A percentile compares a stretch with the other conserved stretches of the same genome.
Evolutionary conservation across 2,888 invertebrate genomes (phyloP).

Genomic region (Catocala sponsa): DNA sequence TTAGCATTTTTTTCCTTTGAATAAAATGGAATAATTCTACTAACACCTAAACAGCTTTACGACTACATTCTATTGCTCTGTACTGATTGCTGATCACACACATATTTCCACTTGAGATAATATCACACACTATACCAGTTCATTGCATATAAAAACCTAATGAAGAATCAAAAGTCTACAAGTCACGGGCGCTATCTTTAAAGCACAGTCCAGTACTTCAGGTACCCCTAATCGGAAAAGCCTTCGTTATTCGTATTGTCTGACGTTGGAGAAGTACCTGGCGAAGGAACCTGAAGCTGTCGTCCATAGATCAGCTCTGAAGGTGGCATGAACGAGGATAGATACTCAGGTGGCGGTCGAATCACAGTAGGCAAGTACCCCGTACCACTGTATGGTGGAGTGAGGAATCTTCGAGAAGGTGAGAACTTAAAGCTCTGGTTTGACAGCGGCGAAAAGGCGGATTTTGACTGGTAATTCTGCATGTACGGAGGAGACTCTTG

Average conservation of each 20-base stretch:
- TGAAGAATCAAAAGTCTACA: too few species aligned
- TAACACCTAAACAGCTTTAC: too few species aligned
- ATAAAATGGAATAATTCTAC: too few species aligned
- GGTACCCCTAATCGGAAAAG: conserved; percentile 80
- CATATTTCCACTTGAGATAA: not conserved
- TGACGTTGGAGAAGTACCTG: conserved; percentile 84
- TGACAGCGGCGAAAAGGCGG: conserved; percentile 93
- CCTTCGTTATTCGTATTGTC: conserved; percentile 85
- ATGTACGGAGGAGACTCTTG: conserved; percentile 82
- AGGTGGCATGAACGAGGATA: conserved; percentile 81
- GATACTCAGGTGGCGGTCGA: conserved; percentile 83
- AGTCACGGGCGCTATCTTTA: not conserved
- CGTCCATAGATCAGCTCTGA: conserved; percentile 83
- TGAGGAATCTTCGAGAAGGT: conserved; percentile 92
- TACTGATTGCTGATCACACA: too few species aligned
- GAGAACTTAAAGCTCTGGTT: conserved; percentile 89
- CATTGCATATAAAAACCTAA: too few species aligned
- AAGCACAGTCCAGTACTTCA: conserved; percentile 59
- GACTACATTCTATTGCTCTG: too few species aligned
- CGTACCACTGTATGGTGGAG: conserved; percentile 94
- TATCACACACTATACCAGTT: not conserved
- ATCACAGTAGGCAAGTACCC: conserved; percentile 95
- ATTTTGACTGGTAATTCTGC: conserved; percentile 88
- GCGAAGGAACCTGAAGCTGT: conserved; percentile 80
- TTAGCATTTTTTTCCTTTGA: too few species aligned